Percentiles rank a stretch among this genome's conserved stretches.
These are phyloP conservation scores for Osmerus eperlanus DNA, from an alignment of 2,113 vertebrate genomes.

Conservation along the genomic window DNA sequence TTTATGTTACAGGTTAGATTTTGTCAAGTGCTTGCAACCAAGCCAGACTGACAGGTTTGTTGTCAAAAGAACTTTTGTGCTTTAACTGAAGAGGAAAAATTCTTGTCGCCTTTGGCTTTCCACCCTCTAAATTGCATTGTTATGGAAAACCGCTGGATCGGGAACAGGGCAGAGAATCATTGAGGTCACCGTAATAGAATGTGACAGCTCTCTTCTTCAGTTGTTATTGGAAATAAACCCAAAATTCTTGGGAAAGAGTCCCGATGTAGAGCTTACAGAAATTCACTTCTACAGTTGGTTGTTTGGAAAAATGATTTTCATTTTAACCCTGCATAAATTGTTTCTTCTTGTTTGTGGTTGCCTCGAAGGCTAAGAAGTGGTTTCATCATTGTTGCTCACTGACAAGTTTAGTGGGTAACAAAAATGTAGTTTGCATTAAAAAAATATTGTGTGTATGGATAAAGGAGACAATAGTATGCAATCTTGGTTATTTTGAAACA, in stretches of 20 bases:
- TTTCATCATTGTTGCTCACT: background rate
- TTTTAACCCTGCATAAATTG: background rate
- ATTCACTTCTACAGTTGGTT: constrained; percentile 19
- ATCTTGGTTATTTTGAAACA: too few relatives aligned
- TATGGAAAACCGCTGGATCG: constrained; percentile 73
- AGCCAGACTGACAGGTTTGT: constrained; percentile 56
- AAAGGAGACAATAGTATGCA: too few relatives aligned
- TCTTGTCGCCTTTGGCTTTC: constrained; percentile 65
- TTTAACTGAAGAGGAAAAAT: constrained; percentile 58
- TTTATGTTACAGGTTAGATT: constrained; percentile 1
- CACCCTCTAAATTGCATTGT: constrained; percentile 71
- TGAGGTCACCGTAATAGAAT: constrained; percentile 69
- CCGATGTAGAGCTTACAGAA: constrained; percentile 40
- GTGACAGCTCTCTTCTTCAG: constrained; percentile 70
- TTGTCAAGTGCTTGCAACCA: constrained; percentile 51
- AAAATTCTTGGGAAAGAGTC: constrained; percentile 70
- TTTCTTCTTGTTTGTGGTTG: background rate
- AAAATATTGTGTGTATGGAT: too few relatives aligned
- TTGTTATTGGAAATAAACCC: constrained; percentile 66
- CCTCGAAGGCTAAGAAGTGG: background rate
- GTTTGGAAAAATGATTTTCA: constrained; percentile 36
- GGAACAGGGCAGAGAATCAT: constrained; percentile 66
- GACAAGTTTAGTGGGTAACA: background rate
- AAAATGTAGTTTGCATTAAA: too few relatives aligned
- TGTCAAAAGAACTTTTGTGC: constrained; percentile 60